Evolutionary conservation across 2,888 invertebrate genomes (phyloP).

Genomic region (Chrysodeixis includens): DNA sequence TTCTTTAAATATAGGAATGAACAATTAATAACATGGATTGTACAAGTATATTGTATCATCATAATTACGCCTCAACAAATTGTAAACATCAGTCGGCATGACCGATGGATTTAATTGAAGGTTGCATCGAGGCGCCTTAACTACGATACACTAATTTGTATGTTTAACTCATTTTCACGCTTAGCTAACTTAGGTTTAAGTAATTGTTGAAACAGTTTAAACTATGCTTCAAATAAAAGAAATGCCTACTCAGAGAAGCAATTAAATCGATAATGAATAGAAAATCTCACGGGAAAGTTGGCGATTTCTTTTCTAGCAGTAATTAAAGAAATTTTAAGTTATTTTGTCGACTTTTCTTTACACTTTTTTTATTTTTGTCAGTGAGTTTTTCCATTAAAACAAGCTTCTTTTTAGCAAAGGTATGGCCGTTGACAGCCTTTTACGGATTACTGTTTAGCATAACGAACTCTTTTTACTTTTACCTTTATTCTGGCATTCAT

Average conservation of each 20-base stretch:
- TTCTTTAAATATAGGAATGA: no score
- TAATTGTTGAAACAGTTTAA: no score
- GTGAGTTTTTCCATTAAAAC: neutral
- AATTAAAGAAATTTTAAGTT: neutral
- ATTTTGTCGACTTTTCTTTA: neutral
- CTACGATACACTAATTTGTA: conserved; percentile 38
- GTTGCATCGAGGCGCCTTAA: conserved; percentile 29
- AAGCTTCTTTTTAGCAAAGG: neutral
- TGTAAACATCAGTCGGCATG: conserved; percentile 6
- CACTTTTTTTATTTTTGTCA: neutral
- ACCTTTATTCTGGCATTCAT: no score
- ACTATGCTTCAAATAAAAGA: no score
- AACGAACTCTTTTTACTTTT: neutral
- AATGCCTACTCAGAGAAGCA: no score
- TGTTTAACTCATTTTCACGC: conserved; percentile 40
- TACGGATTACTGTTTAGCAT: neutral
- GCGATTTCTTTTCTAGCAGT: neutral
- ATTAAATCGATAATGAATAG: neutral
- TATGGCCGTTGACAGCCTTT: neutral
- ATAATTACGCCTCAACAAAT: neutral
- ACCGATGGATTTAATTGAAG: conserved; percentile 34
- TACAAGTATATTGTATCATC: neutral
- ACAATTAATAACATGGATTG: neutral
- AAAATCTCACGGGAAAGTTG: neutral
- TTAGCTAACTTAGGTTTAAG: conserved; percentile 20